These are phyloP conservation scores for Cephalophus harveyi DNA, from an alignment of 2,113 vertebrate species.

Conservation along the genomic window DNA sequence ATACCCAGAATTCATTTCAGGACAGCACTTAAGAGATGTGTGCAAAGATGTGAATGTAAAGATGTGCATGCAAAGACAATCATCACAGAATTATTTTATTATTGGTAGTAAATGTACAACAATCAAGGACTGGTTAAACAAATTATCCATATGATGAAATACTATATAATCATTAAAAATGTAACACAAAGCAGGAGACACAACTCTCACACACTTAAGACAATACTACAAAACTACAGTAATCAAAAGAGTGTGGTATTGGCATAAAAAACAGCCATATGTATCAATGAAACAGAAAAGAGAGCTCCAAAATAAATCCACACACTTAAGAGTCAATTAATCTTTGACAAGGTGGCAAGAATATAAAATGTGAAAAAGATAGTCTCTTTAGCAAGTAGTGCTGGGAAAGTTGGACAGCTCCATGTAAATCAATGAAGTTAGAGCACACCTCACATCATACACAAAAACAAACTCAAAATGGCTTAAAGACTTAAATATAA, in stretches of 20 bases:
- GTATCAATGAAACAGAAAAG: neutral
- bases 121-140: neutral
- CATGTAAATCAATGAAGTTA: neutral
- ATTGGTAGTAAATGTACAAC: neutral
- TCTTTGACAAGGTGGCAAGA: neutral
- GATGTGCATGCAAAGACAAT: neutral
- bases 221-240: neutral
- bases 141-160: neutral
- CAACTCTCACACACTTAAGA: neutral
- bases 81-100: constrained; percentile 19
- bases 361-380: neutral
- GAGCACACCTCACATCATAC: neutral
- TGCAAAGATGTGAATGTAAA: neutral
- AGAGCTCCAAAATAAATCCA: neutral
- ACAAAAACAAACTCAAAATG: neutral
- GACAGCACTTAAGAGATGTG: neutral
- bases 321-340: neutral
- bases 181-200: neutral
- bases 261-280: neutral
- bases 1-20: constrained; percentile 16
- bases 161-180: neutral
- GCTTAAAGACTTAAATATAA: neutral
- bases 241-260: neutral
- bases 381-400: neutral
- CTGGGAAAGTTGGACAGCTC: neutral